Evolutionary conservation across 2,113 vertebrate species (phyloP).

Genomic region (Scatophagus argus): DNA sequence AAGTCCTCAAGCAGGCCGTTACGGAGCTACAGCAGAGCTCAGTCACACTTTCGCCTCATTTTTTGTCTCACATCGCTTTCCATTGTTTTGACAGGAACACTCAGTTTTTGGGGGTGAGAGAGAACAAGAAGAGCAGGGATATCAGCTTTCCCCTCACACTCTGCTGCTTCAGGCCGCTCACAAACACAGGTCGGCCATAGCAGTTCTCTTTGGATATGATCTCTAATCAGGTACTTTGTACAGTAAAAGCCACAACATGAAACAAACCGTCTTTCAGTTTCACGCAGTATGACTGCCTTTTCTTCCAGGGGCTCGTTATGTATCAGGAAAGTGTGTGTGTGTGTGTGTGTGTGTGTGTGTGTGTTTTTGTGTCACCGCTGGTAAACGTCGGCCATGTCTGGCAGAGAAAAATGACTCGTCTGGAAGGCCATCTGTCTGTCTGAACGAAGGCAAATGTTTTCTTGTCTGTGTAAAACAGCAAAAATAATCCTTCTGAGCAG

Average conservation of each 20-base stretch:
- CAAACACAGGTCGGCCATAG: neutral
- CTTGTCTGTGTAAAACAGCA: slow-evolving; percentile 26
- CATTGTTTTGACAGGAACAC: slow-evolving; percentile 55
- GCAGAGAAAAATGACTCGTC: slow-evolving; percentile 45
- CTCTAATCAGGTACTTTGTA: neutral
- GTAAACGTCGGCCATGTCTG: slow-evolving; percentile 43
- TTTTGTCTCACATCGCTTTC: slow-evolving; percentile 33
- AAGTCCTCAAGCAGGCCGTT: slow-evolving; percentile 18
- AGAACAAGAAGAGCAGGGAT: neutral
- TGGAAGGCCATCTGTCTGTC: slow-evolving; percentile 63
- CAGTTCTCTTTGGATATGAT: neutral
- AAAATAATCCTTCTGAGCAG: slow-evolving; percentile 15
- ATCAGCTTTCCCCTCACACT: slow-evolving; percentile 21
- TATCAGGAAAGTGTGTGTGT: slow-evolving; percentile 25
- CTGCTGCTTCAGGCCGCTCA: slow-evolving; percentile 12
- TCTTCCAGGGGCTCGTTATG: slow-evolving; percentile 47
- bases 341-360: neutral
- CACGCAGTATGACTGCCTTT: neutral
- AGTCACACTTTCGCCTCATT: slow-evolving; percentile 26
- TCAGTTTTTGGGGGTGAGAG: slow-evolving; percentile 1
- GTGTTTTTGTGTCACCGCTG: slow-evolving; percentile 19
- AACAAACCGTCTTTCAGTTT: neutral
- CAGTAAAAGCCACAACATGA: neutral
- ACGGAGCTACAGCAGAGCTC: slow-evolving; percentile 29
- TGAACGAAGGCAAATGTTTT: slow-evolving; percentile 54